Evolutionary conservation across 2,113 vertebrate species (phyloP).

Genomic region (Sprattus sprattus): DNA sequence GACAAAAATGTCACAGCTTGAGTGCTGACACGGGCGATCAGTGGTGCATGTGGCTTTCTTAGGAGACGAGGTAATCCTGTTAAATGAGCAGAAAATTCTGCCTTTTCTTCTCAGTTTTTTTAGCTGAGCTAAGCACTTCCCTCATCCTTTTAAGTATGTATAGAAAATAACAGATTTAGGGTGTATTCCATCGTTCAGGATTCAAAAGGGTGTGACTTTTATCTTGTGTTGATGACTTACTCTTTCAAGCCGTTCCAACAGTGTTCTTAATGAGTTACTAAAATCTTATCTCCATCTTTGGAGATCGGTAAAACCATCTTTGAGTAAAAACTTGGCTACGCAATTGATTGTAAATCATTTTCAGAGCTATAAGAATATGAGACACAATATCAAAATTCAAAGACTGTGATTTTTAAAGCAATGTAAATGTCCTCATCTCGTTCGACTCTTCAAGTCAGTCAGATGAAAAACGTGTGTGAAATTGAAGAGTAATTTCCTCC

Average conservation of each 20-base stretch:
- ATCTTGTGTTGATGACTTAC: neutral
- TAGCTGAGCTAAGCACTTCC: neutral
- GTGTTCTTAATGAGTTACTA: neutral
- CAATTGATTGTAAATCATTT: neutral
- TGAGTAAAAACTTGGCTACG: neutral
- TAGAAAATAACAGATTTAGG: neutral
- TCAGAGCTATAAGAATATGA: neutral
- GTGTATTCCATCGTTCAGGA: neutral
- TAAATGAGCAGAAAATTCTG: neutral
- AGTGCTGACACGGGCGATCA: conserved; percentile 23
- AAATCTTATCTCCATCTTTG: neutral
- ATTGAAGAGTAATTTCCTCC: neutral
- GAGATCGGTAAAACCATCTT: neutral
- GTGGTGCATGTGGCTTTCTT: neutral
- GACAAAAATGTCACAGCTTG: conserved; percentile 23
- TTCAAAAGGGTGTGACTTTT: neutral
- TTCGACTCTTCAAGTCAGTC: neutral
- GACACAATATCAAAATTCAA: neutral
- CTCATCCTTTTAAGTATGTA: neutral
- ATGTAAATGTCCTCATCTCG: neutral
- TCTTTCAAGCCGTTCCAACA: neutral
- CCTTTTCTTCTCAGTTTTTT: neutral
- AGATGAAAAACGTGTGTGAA: neutral
- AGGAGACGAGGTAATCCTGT: conserved; percentile 5
- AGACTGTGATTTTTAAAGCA: neutral